These are phyloP conservation scores for Lanius ludovicianus DNA, from an alignment of 2,113 vertebrate species.

Conservation along the genomic window DNA sequence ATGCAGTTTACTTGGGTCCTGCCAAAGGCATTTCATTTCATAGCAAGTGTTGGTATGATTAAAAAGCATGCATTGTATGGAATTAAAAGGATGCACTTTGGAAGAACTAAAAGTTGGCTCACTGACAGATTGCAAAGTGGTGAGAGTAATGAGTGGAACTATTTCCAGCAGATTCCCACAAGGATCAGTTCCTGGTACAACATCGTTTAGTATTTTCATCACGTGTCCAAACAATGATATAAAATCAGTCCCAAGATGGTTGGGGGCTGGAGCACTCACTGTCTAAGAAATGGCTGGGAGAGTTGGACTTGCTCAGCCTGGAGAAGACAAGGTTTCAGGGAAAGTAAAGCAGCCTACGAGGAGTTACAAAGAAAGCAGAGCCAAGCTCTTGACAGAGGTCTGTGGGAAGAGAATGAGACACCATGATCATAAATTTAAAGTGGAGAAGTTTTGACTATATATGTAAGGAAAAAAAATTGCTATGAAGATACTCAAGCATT, in stretches of 20 bases:
- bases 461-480: neutral
- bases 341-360: neutral
- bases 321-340: neutral
- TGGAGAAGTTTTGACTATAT: neutral
- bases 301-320: neutral
- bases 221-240: slow-evolving; percentile 35
- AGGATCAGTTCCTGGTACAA: slow-evolving; percentile 59
- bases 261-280: neutral
- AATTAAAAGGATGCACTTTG: slow-evolving; percentile 51
- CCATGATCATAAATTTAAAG: neutral
- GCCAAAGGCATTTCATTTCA: slow-evolving; percentile 37
- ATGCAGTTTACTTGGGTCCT: neutral
- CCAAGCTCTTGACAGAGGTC: neutral
- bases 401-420: neutral
- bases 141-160: slow-evolving; percentile 8
- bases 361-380: neutral
- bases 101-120: slow-evolving; percentile 39
- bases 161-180: slow-evolving; percentile 68
- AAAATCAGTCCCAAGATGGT: neutral
- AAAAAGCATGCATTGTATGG: slow-evolving; percentile 28
- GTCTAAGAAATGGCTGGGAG: neutral
- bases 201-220: slow-evolving; percentile 1
- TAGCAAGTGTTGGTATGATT: neutral
- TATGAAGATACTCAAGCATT: neutral
- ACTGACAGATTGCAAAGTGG: slow-evolving; percentile 31